Percentiles rank a stretch among this genome's conserved stretches.
phyloP scores from a whole-genome alignment of 2,113 vertebrate genomes.

The Prolemur simus region DNA sequence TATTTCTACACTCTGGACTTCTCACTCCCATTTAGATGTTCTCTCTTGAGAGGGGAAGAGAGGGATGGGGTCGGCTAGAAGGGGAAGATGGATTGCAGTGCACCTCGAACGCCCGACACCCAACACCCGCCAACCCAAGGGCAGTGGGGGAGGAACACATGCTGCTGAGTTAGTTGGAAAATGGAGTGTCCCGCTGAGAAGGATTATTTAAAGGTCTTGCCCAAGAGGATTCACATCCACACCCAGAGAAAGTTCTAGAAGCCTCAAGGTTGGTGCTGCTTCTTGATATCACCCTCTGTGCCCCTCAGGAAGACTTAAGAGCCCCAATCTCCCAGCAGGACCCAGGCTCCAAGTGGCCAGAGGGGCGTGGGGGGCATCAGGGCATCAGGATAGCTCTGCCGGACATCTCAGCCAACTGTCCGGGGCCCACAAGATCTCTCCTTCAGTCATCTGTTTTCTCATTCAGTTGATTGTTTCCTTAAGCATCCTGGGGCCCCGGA shows the following conservation, averaged over 20 bases:
- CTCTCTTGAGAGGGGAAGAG: neutral
- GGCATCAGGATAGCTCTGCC: neutral
- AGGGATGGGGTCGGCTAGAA: neutral
- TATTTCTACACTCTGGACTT: neutral
- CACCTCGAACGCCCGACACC: rapidly evolving
- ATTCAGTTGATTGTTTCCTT: too few species aligned
- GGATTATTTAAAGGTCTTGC: neutral
- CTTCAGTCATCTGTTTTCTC: neutral
- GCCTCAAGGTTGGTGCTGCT: neutral
- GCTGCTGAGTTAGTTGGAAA: neutral
- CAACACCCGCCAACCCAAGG: too few species aligned
- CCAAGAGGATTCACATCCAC: neutral
- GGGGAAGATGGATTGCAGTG: rapidly evolving
- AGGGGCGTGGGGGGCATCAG: rapidly evolving
- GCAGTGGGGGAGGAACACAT: rapidly evolving
- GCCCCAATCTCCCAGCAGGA: neutral
- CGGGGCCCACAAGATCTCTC: neutral
- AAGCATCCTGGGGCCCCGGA: neutral
- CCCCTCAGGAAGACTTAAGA: neutral
- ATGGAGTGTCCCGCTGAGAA: neutral
- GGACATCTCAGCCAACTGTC: rapidly evolving
- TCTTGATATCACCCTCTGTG: neutral
- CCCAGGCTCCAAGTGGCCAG: neutral
- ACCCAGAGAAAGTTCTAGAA: conserved; percentile 1
- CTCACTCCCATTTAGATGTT: neutral